phyloP scores from a whole-genome alignment of 2,888 invertebrate species.

The Pollenia amentaria region DNA sequence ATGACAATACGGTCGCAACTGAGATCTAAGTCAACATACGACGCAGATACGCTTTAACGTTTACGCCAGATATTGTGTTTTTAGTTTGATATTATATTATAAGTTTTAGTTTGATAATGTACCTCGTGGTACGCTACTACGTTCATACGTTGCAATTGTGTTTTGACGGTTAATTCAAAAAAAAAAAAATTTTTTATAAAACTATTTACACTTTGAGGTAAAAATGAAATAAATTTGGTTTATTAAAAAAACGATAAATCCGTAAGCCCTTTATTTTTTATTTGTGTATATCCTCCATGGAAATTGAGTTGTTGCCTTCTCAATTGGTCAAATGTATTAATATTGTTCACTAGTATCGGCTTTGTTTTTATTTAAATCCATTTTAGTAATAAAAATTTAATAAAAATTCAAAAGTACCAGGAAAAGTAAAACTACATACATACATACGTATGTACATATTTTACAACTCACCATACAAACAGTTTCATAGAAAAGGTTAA shows the following conservation, averaged over 20 bases:
- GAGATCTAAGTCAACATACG: too few relatives aligned
- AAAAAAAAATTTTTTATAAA: neutral
- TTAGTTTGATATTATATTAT: too few relatives aligned
- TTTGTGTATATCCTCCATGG: neutral
- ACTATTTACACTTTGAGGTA: neutral
- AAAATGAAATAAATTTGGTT: conserved; percentile 1
- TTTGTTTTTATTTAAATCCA: neutral
- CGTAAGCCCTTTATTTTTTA: neutral
- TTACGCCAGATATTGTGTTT: too few relatives aligned
- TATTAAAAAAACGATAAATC: neutral
- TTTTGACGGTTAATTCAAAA: too few relatives aligned
- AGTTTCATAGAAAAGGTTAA: neutral
- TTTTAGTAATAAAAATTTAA: neutral
- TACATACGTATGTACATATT: too few relatives aligned
- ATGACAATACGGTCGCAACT: too few relatives aligned
- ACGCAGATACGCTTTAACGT: too few relatives aligned
- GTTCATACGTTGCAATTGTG: too few relatives aligned
- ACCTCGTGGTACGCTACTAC: too few relatives aligned
- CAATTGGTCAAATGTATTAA: neutral
- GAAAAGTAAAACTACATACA: neutral
- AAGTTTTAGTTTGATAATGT: too few relatives aligned
- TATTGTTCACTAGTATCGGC: neutral
- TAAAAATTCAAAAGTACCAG: neutral
- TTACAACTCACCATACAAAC: neutral
- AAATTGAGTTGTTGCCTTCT: neutral